Evolutionary conservation across 2,113 vertebrate species (phyloP), one percentile per base, ranked within the genome.

Genomic region (Picathartes gymnocephalus): DNA sequence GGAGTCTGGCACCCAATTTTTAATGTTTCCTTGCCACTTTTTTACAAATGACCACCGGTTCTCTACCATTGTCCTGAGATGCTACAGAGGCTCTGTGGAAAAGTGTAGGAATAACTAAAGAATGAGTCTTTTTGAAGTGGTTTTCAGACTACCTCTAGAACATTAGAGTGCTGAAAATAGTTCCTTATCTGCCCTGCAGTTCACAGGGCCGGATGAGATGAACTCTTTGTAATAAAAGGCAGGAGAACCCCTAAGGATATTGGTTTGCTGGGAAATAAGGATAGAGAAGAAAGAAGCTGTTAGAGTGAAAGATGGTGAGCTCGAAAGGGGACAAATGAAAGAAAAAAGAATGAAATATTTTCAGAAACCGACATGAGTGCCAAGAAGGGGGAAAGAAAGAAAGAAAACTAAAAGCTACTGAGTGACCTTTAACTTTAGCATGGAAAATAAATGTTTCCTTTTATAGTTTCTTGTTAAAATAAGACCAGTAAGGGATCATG

Each of bases 181-280:
- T 64, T 93, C 93, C 93, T 94, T 73, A 83, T 94, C 95, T 97
- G 93, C 95, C 93, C 95, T 86, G 79, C 91, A 97, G 97, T 98
- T 98, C 97, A 96, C 35, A 81, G 88, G 96, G 96, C 94, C 30
- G 81, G 81, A 84, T 97, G 93, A 96, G 96, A 96, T 95, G 95
- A 97, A 96, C 90, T 90, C 95, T 94, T 96, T 95, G 92, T 69
- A 94, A 93, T 91, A 83, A 97, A 97, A 96, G 71, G 68, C 54
- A 96, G n/a, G 77, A 94, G 92, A 92, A 82, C 81, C 87, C 88
- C 93, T 88, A 90, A 96, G 94, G 94, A 93, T 93, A 97, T 93
- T 94, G 91, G 91, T 86, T 96, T 94, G 92, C 76, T 92, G 66
- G 94, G 92, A 96, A 96, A 97, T 96, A 98, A 93, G 5, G 39